Conservation (phyloP, 2,797 vertebrate species). For the Cephalopachus bancanus region DNA sequence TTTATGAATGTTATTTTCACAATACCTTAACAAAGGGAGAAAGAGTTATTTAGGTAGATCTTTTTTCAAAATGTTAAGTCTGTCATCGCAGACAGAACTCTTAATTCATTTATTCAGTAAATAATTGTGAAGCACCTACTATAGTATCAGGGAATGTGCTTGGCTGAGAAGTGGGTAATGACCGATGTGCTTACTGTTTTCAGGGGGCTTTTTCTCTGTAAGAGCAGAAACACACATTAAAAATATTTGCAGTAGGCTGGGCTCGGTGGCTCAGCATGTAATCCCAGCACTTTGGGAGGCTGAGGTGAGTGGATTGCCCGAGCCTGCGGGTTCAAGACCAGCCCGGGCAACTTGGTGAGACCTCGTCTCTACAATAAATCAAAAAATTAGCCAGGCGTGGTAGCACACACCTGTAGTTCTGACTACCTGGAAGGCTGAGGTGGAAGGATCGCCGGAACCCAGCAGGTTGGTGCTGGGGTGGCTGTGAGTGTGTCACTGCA, state of each 20-base stretch:
- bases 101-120: slow-evolving; percentile 23
- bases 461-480: not conserved
- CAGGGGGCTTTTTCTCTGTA: not conserved
- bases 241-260: not conserved
- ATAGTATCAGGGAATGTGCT: not conserved
- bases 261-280: too few species aligned
- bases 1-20: not conserved
- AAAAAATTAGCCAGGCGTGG: not conserved
- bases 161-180: not conserved
- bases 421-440: not conserved
- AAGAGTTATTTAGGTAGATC: not conserved
- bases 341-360: too few species aligned
- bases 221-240: not conserved
- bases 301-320: too few species aligned
- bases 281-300: too few species aligned
- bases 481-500: too few species aligned
- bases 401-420: not conserved
- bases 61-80: not conserved
- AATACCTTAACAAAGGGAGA: slow-evolving; percentile 9
- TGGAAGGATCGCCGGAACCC: not conserved
- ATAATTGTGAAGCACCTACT: not conserved
- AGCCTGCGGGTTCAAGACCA: too few species aligned
- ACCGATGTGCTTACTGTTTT: not conserved
- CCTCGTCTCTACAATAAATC: too few species aligned
- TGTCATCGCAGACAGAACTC: slow-evolving; percentile 7